Evolutionary conservation across 2,113 vertebrate species (phyloP), one percentile per base, ranked within the genome.

Genomic region (Alaudala cheleensis): DNA sequence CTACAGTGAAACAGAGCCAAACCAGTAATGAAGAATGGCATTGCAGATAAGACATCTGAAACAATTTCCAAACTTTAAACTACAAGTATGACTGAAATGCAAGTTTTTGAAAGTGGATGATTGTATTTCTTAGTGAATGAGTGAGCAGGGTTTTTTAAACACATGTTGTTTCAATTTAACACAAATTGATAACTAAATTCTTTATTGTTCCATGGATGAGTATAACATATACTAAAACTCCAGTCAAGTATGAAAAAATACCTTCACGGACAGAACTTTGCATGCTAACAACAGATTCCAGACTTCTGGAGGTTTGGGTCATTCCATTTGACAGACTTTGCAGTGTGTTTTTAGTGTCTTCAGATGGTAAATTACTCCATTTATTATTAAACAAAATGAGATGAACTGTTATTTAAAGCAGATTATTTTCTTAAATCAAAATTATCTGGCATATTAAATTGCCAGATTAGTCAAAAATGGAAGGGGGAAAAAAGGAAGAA

Each of bases 161-260:
- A 37, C 74, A 62, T 1, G 0, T 66, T 88, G 54, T 78, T 94
- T 93, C 62, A 82, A 91, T 91, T 92, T 77, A 58, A 80, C 54
- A 85, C 10, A 70, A 86, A 74, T 54, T 85, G 44, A 53, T 85
- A 93, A 90, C 80, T 73, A 83, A 81, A 86, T 88, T 87, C 57
- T 93, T 84, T 87, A 77, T 91, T 85, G 54, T 61, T 89, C 42
- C 20, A 62, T 11, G 6, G 42, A 86, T 62, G 39, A 65, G 5
- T 72, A 79, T 72, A 79, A 60, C 20, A 58, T 54, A 69, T 21
- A 23, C 12, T 54, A 29, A 50, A 87, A 93, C 23, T 92, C n/a
- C 50, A 61, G 40, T 37, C 57, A 92, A 89, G 26, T 47, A 89
- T 39, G 31, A 65, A 84, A 77, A 70, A 81, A 13, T 39, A 58